A percentile compares a stretch with the other conserved stretches of the same genome.
These are phyloP conservation scores for Rhinichthys klamathensis DNA, from an alignment of 2,113 vertebrate genomes.

Conservation along the genomic window DNA sequence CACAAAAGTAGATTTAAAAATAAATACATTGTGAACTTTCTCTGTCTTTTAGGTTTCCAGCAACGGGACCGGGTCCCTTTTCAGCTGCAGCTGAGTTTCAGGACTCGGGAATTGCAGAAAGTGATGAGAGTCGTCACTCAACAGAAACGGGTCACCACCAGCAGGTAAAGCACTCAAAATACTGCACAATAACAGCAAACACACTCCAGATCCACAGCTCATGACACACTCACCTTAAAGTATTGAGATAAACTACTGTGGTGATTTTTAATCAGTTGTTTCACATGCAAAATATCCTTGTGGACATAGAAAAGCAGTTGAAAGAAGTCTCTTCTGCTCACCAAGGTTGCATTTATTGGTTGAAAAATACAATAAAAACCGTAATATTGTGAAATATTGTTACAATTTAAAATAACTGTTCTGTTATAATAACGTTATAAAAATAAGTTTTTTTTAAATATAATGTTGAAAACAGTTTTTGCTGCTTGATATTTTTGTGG, in stretches of 20 bases:
- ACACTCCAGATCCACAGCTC: no score
- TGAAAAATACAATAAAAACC: no score
- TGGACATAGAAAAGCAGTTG: background rate
- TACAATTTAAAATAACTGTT: no score
- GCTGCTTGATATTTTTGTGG: no score
- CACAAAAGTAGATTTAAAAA: background rate
- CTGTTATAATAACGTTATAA: no score
- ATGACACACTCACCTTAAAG: background rate
- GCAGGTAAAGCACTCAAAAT: slow-evolving; percentile 64
- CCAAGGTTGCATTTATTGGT: no score
- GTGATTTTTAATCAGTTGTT: background rate
- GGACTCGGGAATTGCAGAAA: slow-evolving; percentile 71
- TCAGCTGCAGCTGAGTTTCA: slow-evolving; percentile 76
- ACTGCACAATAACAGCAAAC: background rate
- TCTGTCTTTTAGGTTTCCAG: slow-evolving; percentile 65
- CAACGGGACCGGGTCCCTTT: slow-evolving; percentile 69
- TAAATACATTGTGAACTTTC: no score
- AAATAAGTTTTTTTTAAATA: no score
- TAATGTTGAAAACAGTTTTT: no score
- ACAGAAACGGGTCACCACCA: slow-evolving; percentile 67
- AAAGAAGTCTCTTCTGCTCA: background rate
- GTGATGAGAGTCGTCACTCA: slow-evolving; percentile 74
- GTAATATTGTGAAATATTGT: no score
- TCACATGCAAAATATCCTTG: background rate
- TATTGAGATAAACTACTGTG: background rate